Percentiles rank a stretch among this genome's conserved stretches.
Conservation (phyloP, 1,140 invertebrate species). For the Brachionus calyciflorus region DNA sequence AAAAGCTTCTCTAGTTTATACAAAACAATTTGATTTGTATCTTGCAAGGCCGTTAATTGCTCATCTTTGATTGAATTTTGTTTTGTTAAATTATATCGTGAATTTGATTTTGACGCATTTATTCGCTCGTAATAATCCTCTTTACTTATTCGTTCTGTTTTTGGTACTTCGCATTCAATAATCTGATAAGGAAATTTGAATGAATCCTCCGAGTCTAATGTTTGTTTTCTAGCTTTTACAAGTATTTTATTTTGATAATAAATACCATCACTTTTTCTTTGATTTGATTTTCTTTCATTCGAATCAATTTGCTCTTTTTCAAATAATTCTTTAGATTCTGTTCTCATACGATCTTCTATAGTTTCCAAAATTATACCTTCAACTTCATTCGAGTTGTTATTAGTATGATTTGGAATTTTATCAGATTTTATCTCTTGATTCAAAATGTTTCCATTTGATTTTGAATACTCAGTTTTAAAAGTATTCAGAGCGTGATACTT, state of each 20-base stretch:
- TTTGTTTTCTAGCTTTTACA: constrained; percentile 16
- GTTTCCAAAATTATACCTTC: no score
- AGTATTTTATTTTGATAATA: neutral
- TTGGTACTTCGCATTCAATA: neutral
- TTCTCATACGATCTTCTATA: no score
- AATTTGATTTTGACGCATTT: no score
- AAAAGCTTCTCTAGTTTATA: constrained; percentile 21
- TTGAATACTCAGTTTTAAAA: no score
- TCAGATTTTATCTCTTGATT: no score
- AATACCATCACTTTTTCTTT: no score
- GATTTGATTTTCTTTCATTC: no score
- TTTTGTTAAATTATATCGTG: neutral
- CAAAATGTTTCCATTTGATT: no score
- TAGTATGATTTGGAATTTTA: no score
- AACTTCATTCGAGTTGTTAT: no score
- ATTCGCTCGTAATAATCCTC: neutral
- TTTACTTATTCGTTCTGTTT: neutral
- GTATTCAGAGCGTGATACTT: neutral
- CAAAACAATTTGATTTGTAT: neutral
- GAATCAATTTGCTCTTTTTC: no score
- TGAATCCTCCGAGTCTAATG: neutral
- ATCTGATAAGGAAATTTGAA: neutral
- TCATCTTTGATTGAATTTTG: neutral
- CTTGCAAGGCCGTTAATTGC: neutral
- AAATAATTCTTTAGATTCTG: no score